Base-by-base conservation (phyloP, 2,113 vertebrate genomes). In the Raja brachyura region DNA sequence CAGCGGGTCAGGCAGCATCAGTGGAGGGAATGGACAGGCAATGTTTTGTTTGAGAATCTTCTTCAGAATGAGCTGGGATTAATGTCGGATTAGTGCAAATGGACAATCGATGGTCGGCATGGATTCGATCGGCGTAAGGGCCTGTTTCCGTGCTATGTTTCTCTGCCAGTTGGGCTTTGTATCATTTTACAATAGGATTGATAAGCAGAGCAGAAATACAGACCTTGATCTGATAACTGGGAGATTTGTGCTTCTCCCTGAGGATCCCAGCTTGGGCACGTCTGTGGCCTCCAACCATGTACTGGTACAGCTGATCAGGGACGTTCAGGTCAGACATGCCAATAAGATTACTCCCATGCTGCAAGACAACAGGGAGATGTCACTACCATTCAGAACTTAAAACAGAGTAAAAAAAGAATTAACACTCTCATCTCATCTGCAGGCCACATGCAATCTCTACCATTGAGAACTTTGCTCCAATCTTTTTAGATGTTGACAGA, bases 271-370 rank as follows among this genome's bases (percentile, higher is more conserved):
- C 95, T 93, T 98, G 98, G 93, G 98, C 97, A 16, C 98, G 96
- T 20, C 98, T 96, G 93, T 99, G 98, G 0, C 99, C 99, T 68
- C 98, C 99, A n/a, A 99, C 98, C 98, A 99, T 99, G 95, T 99
- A 99, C 95, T 99, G 99, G 95, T 99, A 99, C 31, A 99, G 96
- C 96, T 99, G 98, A 96, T 99, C 99, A 0, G 98, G 98, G 31
- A 99, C 99, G 0, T 99, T 99, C 94, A 99, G 97, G 95, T 99
- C 98, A 0, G 97, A 98, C 99, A 99, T 99, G 13, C 99, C 98
- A 56, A 99, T 98, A 95, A 99, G 94, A 95, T 99, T 99, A 94
- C 99, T 99, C 95, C 99, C 99, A 0, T 99, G 98, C 98, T 99
- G 20, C 13, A 93, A 93, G 0, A 63, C 76, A 93, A 93, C 14